Evolutionary conservation across 1,140 invertebrate genomes (phyloP).

Genomic region (Ericerus pela): DNA sequence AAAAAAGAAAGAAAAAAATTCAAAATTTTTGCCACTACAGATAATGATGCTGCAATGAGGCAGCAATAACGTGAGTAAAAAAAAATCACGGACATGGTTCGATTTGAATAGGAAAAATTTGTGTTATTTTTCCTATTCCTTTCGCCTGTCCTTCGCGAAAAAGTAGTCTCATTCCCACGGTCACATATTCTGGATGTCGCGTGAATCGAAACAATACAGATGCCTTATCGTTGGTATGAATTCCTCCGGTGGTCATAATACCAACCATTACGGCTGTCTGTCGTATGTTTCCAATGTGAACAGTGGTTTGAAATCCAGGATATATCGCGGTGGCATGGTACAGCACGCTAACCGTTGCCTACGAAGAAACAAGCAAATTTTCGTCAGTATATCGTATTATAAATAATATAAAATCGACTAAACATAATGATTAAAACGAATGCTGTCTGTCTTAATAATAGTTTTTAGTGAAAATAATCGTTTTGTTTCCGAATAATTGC

Average conservation of each 20-base stretch:
- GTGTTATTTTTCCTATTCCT: slow-evolving; percentile 79
- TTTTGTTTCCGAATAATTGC: too few relatives aligned
- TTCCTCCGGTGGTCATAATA: slow-evolving; percentile 41
- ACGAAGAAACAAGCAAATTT: slow-evolving; percentile 26
- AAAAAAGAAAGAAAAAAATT: too few relatives aligned
- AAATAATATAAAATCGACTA: too few relatives aligned
- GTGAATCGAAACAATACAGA: slow-evolving; percentile 79
- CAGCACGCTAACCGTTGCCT: slow-evolving; percentile 73
- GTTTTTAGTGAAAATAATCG: too few relatives aligned
- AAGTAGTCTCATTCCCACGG: slow-evolving; percentile 66
- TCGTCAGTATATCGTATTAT: too few relatives aligned
- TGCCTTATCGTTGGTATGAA: slow-evolving; percentile 69
- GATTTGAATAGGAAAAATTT: slow-evolving; percentile 49
- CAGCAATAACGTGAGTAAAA: too few relatives aligned
- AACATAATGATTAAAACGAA: too few relatives aligned
- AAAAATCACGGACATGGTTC: slow-evolving; percentile 11
- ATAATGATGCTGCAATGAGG: too few relatives aligned
- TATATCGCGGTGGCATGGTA: slow-evolving; percentile 71
- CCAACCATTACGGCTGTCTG: slow-evolving; percentile 79
- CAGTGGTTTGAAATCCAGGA: slow-evolving; percentile 80
- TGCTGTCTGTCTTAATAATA: too few relatives aligned
- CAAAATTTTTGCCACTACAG: too few relatives aligned
- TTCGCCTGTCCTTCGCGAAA: slow-evolving; percentile 79
- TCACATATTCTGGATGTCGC: slow-evolving; percentile 79
- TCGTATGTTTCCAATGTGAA: slow-evolving; percentile 86